Base-by-base conservation (phyloP, 2,888 invertebrate genomes). In the Drosophila fungiperda region DNA sequence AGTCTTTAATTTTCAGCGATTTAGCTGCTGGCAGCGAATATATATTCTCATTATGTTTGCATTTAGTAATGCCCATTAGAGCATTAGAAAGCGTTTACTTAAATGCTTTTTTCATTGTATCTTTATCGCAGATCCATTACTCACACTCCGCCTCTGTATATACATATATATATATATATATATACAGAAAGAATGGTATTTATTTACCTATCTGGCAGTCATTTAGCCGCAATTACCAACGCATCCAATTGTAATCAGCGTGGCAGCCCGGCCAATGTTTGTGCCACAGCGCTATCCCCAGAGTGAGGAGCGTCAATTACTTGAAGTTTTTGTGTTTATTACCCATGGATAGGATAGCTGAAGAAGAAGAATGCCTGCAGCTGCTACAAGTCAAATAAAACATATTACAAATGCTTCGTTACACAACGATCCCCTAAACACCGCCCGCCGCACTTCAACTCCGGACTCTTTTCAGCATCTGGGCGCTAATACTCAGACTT, bases 341-440 rank as follows among this genome's bases (percentile, higher is more conserved):
- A 69, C 73, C 76, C 73, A 60, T 65, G 72, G 73, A 60, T 73
- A 53, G 42, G 6, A 23, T 29, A 29, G 29, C 29, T 6, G 45
- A 45, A 33, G 40, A 11, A 42, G 77, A 61, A 50, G 55, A 23
- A 67, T 73, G 78, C 81, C 78, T 67, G 80, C 80, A 80, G 80
- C 80, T 80, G 80, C 81, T 80, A 75, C 78, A 79, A 80, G 89
- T 86, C 85, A 86, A 86, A 86, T 86, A 86, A 86, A 86, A 86
- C 87, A 86, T 86, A 86, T 88, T 86, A 86, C 89, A 87, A 84
- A 84, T 83, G 86, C 76, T 86, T 69, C 55, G 63, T 48, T 63
- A 23, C 45, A 45, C 45, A 45, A 8, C 64, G 60, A 50, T 35
- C 33, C n/a, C 42, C 5, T 57, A 8, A 45, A 15, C 45, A 32